Evolutionary conservation across 37 sponge, comb jelly and placozoan species (phyloP), one percentile per base, ranked within the genome.

Genomic region (Tethya wilhelma): DNA sequence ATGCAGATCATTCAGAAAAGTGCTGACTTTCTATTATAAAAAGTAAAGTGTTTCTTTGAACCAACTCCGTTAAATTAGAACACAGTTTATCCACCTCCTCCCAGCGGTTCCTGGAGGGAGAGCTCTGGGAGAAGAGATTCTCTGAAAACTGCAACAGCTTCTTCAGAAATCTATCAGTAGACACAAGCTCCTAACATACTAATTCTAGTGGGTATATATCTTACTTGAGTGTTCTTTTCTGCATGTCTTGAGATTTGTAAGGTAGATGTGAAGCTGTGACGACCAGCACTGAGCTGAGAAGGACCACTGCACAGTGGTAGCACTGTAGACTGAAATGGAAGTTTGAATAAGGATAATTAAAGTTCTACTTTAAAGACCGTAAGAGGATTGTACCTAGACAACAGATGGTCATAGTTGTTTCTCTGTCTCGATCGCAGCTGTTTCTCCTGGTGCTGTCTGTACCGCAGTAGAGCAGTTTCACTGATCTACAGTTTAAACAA

Each of bases 351-450:
- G 14, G 9, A 14, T 49, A 9, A 49, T 14, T 49, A 49, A 49
- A 19, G 9, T 9, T 49, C 14, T 14, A 19, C 14, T 49, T 9
- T 14, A 49, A 49, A 9, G 9, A 9, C 14, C 14, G 53, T 19
- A 9, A 43, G 12, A 43, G 11, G 41, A 23, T 28, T 39, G 0
- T 26, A 85, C 90, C 86, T 81, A 23, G 44, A 20, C 14, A 83
- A 31, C 2, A 91, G 79, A 19, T 67, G 73, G 17, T 79, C 57
- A 76, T 85, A 91, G 78, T 91, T 91, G 30, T 30, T 37, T 59
- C 92, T 82, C 62, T 91, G 92, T 53, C 92, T 39, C 20, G 87
- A 81, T 29, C 88, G 34, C 22, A 91, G 76, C 56, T 72, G 40
- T 62, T 74, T 77, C 34, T 44, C 25, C 32, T 59, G 7, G 39